Evolutionary conservation across 2,797 vertebrate species (phyloP).

Genomic region (Sardinella longiceps): DNA sequence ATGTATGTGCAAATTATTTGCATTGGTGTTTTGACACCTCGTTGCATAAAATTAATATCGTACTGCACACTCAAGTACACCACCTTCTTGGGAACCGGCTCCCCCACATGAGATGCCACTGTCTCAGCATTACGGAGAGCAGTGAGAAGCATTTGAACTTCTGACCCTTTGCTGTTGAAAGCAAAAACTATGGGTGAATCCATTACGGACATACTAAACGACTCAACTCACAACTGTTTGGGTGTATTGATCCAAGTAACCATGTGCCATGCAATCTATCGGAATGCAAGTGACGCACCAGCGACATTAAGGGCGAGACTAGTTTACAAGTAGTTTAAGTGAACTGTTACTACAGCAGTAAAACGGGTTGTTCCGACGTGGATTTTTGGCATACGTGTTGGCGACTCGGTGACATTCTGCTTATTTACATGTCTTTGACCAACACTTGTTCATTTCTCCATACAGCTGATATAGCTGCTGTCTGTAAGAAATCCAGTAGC

Average conservation of each 20-base stretch:
- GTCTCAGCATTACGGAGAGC: constrained; percentile 63
- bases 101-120: constrained; percentile 57
- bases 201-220: background rate
- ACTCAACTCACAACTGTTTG: background rate
- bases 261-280: background rate
- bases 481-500: background rate
- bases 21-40: background rate
- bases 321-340: background rate
- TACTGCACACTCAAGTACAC: background rate
- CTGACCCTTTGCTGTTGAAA: constrained; percentile 81
- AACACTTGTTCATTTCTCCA: background rate
- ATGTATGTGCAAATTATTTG: background rate
- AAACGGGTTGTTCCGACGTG: background rate
- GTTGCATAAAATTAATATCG: background rate
- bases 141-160: constrained; percentile 81
- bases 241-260: background rate
- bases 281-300: background rate
- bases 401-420: background rate
- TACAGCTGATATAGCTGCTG: background rate
- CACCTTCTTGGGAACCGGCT: constrained; percentile 45
- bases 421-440: background rate
- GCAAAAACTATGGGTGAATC: constrained; percentile 63
- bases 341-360: background rate
- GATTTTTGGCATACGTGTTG: background rate
- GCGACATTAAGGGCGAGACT: background rate